Conservation (phyloP, 2,797 vertebrate genomes). For the Taenioides sp. region DNA sequence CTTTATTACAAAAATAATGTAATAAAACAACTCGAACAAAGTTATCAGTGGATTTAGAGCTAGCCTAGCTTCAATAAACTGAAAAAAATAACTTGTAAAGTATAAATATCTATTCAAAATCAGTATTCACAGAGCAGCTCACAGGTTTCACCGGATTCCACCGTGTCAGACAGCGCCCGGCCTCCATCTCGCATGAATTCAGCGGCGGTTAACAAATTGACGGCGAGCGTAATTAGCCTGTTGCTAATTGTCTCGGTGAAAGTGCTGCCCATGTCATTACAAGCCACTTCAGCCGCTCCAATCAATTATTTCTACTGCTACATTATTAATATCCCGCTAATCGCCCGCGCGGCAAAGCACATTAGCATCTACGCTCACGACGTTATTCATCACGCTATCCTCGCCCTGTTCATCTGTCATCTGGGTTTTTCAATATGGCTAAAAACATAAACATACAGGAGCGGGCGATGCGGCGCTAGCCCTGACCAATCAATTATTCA, state of each 20-base stretch:
- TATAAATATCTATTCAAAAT: background rate
- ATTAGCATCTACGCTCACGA: slow-evolving; percentile 17
- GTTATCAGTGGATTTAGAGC: no score
- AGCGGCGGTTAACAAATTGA: slow-evolving; percentile 62
- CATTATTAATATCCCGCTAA: slow-evolving; percentile 67
- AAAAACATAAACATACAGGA: slow-evolving; percentile 17
- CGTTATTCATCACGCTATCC: slow-evolving; percentile 23
- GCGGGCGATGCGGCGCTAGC: slow-evolving; percentile 20
- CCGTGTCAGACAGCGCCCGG: background rate
- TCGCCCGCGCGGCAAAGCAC: slow-evolving; percentile 37
- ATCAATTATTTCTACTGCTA: slow-evolving; percentile 74
- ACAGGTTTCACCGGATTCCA: background rate
- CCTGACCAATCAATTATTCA: slow-evolving; percentile 75
- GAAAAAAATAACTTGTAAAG: no score
- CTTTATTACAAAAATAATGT: no score
- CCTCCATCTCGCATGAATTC: slow-evolving; percentile 3
- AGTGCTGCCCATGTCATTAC: slow-evolving; percentile 63
- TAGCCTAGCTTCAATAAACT: no score
- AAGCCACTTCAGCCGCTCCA: slow-evolving; percentile 60
- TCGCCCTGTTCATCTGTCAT: slow-evolving; percentile 14
- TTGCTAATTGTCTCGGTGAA: slow-evolving; percentile 74
- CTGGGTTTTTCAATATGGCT: slow-evolving; percentile 19
- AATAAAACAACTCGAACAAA: no score
- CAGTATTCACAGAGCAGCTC: background rate
- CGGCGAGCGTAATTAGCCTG: slow-evolving; percentile 73